Evolutionary conservation across 2,797 vertebrate species (phyloP).

Genomic region (Pangasius krempfi): DNA sequence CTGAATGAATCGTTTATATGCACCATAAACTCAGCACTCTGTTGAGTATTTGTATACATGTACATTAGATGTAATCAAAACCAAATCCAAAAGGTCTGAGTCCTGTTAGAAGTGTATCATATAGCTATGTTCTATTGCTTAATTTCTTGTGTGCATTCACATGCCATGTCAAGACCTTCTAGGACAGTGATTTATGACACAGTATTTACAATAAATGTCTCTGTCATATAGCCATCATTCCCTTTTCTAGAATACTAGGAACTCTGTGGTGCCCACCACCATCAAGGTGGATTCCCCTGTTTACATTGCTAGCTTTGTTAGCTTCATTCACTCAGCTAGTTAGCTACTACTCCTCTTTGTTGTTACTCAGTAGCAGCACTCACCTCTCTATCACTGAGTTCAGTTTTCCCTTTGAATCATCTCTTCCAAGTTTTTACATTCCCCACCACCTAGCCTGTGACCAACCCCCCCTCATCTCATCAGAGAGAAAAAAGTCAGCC

Average conservation of each 20-base stretch:
- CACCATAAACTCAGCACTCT: background rate
- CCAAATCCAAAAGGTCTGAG: background rate
- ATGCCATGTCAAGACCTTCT: background rate
- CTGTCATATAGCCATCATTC: background rate
- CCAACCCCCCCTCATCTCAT: background rate
- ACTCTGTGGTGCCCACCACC: background rate
- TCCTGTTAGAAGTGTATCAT: background rate
- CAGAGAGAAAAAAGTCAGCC: background rate
- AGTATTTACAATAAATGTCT: background rate
- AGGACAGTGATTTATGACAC: background rate
- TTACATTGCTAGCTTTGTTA: background rate
- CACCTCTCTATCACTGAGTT: background rate
- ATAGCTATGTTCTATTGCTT: background rate
- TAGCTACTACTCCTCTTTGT: background rate
- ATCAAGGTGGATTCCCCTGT: background rate
- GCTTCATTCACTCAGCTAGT: background rate
- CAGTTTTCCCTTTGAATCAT: background rate
- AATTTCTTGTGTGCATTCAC: background rate
- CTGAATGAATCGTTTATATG: too few species aligned
- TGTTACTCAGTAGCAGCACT: background rate
- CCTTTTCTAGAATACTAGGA: background rate
- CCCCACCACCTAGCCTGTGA: background rate
- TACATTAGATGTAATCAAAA: background rate
- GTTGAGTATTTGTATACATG: background rate
- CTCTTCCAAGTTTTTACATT: background rate